A percentile compares a stretch with the other conserved stretches of the same genome.
phyloP scores from a whole-genome alignment of 2,888 invertebrate genomes.

The Mesorhabditis spiculigera region DNA sequence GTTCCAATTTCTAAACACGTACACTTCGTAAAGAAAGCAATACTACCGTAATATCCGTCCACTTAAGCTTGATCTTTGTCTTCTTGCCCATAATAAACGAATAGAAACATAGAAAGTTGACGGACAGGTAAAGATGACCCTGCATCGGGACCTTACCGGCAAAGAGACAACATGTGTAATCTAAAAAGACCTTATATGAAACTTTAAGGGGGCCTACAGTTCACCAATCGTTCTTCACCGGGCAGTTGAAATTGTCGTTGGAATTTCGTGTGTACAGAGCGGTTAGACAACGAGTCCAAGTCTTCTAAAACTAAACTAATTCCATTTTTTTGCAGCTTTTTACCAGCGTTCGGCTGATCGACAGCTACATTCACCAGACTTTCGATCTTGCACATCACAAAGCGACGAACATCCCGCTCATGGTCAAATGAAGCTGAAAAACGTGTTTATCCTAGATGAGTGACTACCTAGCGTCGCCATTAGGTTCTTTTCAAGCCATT shows the following conservation, averaged over 20 bases:
- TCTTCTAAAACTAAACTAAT: slow-evolving; percentile 67
- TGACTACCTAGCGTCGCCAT: slow-evolving; percentile 73
- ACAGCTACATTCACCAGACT: slow-evolving; percentile 69
- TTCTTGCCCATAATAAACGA: slow-evolving; percentile 88
- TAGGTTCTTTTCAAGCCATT: slow-evolving; percentile 84
- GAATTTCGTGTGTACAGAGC: slow-evolving; percentile 75
- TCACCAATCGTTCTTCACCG: slow-evolving; percentile 88
- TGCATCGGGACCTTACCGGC: slow-evolving; percentile 88
- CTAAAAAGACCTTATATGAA: slow-evolving; percentile 50
- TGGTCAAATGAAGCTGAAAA: slow-evolving; percentile 73
- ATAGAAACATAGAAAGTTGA: slow-evolving; percentile 92
- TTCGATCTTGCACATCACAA: slow-evolving; percentile 91
- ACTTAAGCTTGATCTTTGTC: slow-evolving; percentile 80
- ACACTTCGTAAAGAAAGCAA: not conserved
- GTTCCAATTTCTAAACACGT: slow-evolving; percentile 48
- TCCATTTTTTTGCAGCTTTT: not conserved
- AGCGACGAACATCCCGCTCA: slow-evolving; percentile 88
- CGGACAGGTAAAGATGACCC: slow-evolving; percentile 93
- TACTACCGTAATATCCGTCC: slow-evolving; percentile 76
- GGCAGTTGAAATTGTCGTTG: slow-evolving; percentile 84
- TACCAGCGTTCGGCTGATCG: slow-evolving; percentile 10
- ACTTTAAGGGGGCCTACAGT: slow-evolving; percentile 69
- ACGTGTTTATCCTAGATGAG: not conserved
- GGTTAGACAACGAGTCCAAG: slow-evolving; percentile 39
- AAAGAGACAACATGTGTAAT: slow-evolving; percentile 76